Conservation (phyloP, 2,888 invertebrate species). For the Elaeidobius kamerunicus region DNA sequence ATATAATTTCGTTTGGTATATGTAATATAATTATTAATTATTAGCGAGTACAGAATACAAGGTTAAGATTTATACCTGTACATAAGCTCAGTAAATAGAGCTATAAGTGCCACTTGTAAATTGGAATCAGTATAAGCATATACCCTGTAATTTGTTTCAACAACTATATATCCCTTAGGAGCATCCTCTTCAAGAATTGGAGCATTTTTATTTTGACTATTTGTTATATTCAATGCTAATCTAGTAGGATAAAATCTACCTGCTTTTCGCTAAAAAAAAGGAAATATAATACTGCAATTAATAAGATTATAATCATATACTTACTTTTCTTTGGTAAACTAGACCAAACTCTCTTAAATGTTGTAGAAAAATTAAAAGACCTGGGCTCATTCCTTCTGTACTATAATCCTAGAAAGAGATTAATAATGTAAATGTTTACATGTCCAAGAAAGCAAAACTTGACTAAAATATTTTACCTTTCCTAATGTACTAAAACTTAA, state of each 20-base stretch:
- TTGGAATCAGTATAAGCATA: slow-evolving; percentile 95
- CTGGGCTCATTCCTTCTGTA: slow-evolving; percentile 88
- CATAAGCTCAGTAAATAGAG: slow-evolving; percentile 87
- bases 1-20: no score
- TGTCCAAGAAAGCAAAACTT: no score
- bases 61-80: no score
- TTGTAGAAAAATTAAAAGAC: slow-evolving; percentile 86
- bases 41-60: no score
- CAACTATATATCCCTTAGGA: slow-evolving; percentile 82
- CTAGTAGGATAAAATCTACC: slow-evolving; percentile 94
- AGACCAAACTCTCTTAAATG: slow-evolving; percentile 96
- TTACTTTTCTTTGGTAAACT: slow-evolving; percentile 91
- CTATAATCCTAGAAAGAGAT: slow-evolving; percentile 86
- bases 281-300: neutral
- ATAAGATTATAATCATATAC: neutral
- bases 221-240: slow-evolving; percentile 79
- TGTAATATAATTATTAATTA: no score
- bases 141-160: slow-evolving; percentile 94
- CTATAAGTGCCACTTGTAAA: slow-evolving; percentile 89
- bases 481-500: slow-evolving; percentile 93
- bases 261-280: slow-evolving; percentile 68
- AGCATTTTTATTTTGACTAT: slow-evolving; percentile 50
- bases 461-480: no score
- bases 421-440: no score
- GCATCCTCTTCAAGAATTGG: slow-evolving; percentile 53